Base-by-base conservation (phyloP, 2,888 invertebrate genomes). In the Meiosimyza platycephala region DNA sequence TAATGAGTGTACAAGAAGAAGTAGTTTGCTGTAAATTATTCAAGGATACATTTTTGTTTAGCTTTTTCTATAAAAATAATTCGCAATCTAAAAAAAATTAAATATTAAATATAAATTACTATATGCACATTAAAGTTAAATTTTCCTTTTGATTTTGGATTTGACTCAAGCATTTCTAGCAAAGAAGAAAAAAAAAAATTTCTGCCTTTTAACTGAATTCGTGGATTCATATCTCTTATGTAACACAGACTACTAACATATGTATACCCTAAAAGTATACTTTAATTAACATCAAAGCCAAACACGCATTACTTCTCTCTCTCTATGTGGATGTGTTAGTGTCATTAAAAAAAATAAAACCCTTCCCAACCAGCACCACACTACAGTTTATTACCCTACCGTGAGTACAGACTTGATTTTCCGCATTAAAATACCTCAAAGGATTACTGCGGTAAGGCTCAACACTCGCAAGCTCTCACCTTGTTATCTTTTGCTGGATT, bases 231-330 rank as follows among this genome's bases (percentile, higher is more conserved):
- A 7, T 5, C 28, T 57, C 18, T 18, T 2, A 57, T 3, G 28
- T 5, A 57, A 2, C n/a, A 57, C n/a, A 57, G 1, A 22, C n/a
- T n/a, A 11, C 60, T 9, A 12, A 40, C 22, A 60, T 15, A 15
- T n/a, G n/a, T n/a, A n/a, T 22, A 55, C 51, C 55, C 57, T 68
- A 68, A 68, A 68, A 68, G 57, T 47, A 48, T 55, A 28, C 67
- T 68, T 68, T 68, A 68, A 68, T 68, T 68, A 68, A 57, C 16
- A 68, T 57, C 55, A 68, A 33, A 68, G 57, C 67, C 13, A 55
- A 40, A 55, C 11, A 13, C n/a, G 18, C 67, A 67, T 15, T 9
- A 7, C 9, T 40, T 6, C 9, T 40, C 40, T 40, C 40, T 40
- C 6, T 40, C 6, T 40, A 7, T 40, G 40, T 40, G 40, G 22